Base-by-base conservation (phyloP, 2,113 vertebrate genomes). In the Mus musculus region DNA sequence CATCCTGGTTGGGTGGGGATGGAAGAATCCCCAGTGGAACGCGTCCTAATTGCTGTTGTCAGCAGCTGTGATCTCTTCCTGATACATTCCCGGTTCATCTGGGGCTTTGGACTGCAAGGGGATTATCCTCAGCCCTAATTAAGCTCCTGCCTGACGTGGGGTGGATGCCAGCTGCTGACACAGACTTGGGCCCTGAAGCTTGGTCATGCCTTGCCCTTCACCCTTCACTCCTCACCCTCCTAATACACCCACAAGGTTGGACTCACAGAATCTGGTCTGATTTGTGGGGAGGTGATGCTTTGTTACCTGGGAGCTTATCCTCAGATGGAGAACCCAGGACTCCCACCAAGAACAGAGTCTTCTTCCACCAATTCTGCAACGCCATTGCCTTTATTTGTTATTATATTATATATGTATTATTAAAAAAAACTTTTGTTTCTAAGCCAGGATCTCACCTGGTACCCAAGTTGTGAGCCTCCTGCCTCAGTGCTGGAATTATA, bases 91-190 rank as follows among this genome's bases (percentile, higher is more conserved):
- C 71, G 71, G 88, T 95, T 96, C 94, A 75, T 19, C 90, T 88
- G 93, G 92, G 95, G 91, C 71, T 96, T 96, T 95, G 86, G 90
- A 84, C 78, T 86, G 63, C 94, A 94, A 85, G 5, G 5, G 73
- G 86, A 91, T 96, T 92, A 96, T 91, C 88, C 81, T 54, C 94
- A 94, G 90, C 92, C 82, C 95, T 96, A 88, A 95, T 93, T 90
- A 95, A 95, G 95, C 71, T 56, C 92, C 90, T 95, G 93, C 78
- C 90, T 72, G 73, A 54, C 71, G 17, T 1, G 19, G 54, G 97
- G 92, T 82, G 0, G 7, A 76, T 46, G 95, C 97, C 94, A 93
- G 92, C 22, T 95, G 90, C 96, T 96, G 91, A 92, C 95, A 95
- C 49, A 89, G 92, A 73, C 33, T 1, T 46, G 75, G 71, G 85